Evolutionary conservation across 2,888 invertebrate genomes (phyloP).

Genomic region (Pachymerium ferrugineum): DNA sequence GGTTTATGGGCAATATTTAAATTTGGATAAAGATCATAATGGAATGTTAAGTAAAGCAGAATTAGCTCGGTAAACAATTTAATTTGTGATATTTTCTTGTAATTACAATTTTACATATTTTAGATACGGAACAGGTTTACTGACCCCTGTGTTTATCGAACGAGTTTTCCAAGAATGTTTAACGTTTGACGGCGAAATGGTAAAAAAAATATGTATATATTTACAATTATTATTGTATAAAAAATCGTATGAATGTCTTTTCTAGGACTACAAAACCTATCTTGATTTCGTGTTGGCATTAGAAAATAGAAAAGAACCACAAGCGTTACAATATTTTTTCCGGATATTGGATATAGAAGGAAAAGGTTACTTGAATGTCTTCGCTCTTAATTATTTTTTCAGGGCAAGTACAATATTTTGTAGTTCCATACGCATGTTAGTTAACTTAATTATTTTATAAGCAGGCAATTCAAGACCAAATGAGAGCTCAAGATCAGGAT

Average conservation of each 20-base stretch:
- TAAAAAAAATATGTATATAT: not conserved
- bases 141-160: constrained; percentile 84
- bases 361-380: constrained; percentile 79
- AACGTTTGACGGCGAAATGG: constrained; percentile 64
- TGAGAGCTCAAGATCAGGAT: constrained; percentile 80
- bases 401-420: constrained; percentile 59
- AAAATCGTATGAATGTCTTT: constrained; percentile 11
- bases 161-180: constrained; percentile 91
- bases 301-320: constrained; percentile 85
- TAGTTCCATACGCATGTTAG: too few species aligned
- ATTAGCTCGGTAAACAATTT: constrained; percentile 63
- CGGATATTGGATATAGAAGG: constrained; percentile 83
- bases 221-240: not conserved
- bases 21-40: constrained; percentile 88
- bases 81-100: not conserved
- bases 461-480: constrained; percentile 84
- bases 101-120: not conserved
- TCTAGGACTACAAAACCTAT: constrained; percentile 84
- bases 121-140: constrained; percentile 81
- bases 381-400: constrained; percentile 88
- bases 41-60: constrained; percentile 92
- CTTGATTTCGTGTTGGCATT: constrained; percentile 87
- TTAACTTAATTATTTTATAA: constrained; percentile 37
- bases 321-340: constrained; percentile 85
- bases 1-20: constrained; percentile 89